Evolutionary conservation across 1,140 invertebrate genomes (phyloP), one percentile per base, ranked within the genome.

Genomic region (Patella vulgata): DNA sequence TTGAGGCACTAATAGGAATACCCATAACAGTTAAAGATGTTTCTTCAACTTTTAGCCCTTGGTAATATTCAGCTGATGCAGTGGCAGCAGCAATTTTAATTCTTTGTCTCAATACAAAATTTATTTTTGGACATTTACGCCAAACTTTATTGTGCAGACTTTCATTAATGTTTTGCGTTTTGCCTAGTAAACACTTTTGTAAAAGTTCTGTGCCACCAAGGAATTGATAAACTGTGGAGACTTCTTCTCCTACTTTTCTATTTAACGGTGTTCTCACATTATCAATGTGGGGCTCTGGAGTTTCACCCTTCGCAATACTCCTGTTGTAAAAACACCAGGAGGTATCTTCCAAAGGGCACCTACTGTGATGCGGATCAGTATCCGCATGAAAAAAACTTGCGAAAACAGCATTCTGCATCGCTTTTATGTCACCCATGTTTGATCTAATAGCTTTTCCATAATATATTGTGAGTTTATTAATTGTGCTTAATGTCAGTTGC

Each of bases 291-390:
- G 14, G 3, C 19, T 28, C 36, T 9, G 46, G 52, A 23, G 14
- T 17, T 17, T 31, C 11, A 14, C 50, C 55, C 1, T 2, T 14
- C n/a, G 56, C 42, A 2, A 54, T 0, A n/a, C 55, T 56, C 30
- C 28, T 53, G 1, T 59, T 43, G 50, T 46, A 65, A 31, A 65
- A 65, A 48, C 63, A 65, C 56, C 63, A 65, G 14, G 55, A 53
- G 8, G 23, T 21, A 1, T 21, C 12, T 17, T 39, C 55, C 12
- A 31, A n/a, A 23, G 56, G 63, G 42, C 63, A 65, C 14, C 36
- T 11, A 5, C 27, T 28, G 21, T 59, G 48, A 3, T 47, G 21
- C 12, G 40, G 54, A 1, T 40, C 30, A n/a, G 58, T 54, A 51
- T 57, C 39, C 17, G 48, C 25, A 28, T 61, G 59, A 14, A 25